Evolutionary conservation across 2,113 vertebrate genomes (phyloP).

Genomic region (Nestor notabilis): DNA sequence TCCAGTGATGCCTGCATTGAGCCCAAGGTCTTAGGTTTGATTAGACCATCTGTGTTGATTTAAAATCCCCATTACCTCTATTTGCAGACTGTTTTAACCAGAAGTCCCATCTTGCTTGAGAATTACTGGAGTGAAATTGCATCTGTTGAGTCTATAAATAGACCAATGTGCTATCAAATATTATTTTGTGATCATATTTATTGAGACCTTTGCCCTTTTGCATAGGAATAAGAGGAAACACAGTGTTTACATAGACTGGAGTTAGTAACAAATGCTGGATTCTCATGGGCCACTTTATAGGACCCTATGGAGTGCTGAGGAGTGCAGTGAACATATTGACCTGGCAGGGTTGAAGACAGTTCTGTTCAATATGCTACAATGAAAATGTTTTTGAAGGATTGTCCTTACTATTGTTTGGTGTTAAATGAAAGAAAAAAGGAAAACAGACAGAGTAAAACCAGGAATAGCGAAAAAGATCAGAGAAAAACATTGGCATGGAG

Average conservation of each 20-base stretch:
- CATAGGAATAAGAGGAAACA: not conserved
- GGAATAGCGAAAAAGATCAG: constrained; percentile 9
- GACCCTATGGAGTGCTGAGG: not conserved
- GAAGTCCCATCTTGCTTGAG: not conserved
- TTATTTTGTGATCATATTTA: not conserved
- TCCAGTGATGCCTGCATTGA: not conserved
- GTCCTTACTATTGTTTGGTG: constrained; percentile 24
- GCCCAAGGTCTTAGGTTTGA: not conserved
- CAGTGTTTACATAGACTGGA: not conserved
- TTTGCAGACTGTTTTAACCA: not conserved
- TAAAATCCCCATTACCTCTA: not conserved
- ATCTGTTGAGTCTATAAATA: not conserved
- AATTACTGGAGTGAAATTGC: not conserved
- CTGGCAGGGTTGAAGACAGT: not conserved
- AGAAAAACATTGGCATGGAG: not conserved
- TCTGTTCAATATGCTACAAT: not conserved
- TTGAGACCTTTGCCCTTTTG: not conserved
- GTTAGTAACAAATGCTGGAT: not conserved
- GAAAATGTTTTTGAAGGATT: constrained; percentile 50
- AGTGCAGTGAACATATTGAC: not conserved
- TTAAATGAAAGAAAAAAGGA: constrained; percentile 19
- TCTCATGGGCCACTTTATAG: not conserved
- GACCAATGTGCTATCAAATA: not conserved
- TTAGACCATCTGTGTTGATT: not conserved
- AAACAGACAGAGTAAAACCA: constrained; percentile 3